A percentile compares a stretch with the other conserved stretches of the same genome.
Conservation (phyloP, 2,888 invertebrate species). For the Steromphala cineraria region DNA sequence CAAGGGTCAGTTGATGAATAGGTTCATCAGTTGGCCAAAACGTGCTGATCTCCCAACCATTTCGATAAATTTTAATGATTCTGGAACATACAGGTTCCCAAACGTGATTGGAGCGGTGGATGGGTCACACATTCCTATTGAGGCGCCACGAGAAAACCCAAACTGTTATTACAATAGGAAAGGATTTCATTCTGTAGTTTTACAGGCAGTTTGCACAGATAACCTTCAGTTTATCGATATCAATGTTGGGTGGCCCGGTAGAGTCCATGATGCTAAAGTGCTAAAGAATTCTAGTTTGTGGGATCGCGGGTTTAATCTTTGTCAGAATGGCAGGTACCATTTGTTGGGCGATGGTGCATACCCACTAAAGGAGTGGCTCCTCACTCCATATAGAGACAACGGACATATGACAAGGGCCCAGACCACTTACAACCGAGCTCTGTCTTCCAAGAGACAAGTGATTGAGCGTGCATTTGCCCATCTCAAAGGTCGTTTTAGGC, state of each 20-base stretch:
- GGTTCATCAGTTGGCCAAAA: background rate
- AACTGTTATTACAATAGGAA: background rate
- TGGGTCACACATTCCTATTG: background rate
- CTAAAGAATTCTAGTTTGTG: background rate
- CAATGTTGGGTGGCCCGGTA: background rate
- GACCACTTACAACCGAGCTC: background rate
- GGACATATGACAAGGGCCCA: background rate
- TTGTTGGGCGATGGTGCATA: background rate
- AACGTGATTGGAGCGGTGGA: conserved; percentile 8
- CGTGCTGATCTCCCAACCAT: background rate
- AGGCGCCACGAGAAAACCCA: background rate
- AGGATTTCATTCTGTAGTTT: background rate
- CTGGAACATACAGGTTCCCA: background rate
- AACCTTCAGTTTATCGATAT: background rate
- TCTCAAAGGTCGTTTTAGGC: background rate
- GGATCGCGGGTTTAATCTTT: no score
- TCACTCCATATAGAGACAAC: background rate
- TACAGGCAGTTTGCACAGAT: background rate
- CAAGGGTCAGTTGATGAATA: background rate
- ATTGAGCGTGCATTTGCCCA: background rate
- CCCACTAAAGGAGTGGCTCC: background rate
- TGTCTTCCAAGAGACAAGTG: conserved; percentile 1
- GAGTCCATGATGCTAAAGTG: background rate
- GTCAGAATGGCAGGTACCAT: no score
- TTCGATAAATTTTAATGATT: background rate